Conservation (phyloP, 2,888 invertebrate genomes). For the Lasioglossum oenotherae region DNA sequence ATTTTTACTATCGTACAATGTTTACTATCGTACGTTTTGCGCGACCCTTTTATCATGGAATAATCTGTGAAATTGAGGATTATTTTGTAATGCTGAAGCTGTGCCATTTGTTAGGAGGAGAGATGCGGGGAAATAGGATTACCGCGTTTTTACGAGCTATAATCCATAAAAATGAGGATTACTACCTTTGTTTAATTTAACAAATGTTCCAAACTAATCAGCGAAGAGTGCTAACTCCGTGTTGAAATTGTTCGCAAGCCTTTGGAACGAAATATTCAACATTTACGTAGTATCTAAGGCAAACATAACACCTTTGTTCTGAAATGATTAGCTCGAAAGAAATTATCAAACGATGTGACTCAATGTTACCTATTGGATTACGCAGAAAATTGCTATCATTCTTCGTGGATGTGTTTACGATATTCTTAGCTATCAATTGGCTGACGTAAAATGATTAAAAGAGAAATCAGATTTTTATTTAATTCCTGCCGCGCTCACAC, state of each 20-base stretch:
- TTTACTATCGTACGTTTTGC: neutral
- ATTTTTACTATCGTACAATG: neutral
- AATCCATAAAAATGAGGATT: neutral
- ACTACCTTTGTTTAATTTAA: no score
- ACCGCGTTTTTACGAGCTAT: neutral
- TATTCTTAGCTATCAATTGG: neutral
- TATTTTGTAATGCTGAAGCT: neutral
- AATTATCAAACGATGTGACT: neutral
- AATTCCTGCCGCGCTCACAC: neutral
- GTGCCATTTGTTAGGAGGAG: neutral
- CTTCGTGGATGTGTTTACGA: neutral
- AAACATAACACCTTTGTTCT: neutral
- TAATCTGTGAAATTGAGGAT: neutral
- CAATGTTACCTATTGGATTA: neutral
- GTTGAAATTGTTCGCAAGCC: neutral
- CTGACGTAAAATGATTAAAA: no score
- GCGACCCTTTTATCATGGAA: neutral
- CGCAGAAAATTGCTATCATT: neutral
- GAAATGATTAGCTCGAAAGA: neutral
- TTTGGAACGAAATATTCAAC: neutral
- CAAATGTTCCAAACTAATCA: no score
- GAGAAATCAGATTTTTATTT: neutral
- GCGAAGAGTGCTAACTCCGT: no score
- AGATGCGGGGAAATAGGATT: neutral
- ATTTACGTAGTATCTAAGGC: neutral